A percentile compares a stretch with the other conserved stretches of the same genome.
Conservation (phyloP, 2,888 invertebrate genomes). For the Carcina quercana region DNA sequence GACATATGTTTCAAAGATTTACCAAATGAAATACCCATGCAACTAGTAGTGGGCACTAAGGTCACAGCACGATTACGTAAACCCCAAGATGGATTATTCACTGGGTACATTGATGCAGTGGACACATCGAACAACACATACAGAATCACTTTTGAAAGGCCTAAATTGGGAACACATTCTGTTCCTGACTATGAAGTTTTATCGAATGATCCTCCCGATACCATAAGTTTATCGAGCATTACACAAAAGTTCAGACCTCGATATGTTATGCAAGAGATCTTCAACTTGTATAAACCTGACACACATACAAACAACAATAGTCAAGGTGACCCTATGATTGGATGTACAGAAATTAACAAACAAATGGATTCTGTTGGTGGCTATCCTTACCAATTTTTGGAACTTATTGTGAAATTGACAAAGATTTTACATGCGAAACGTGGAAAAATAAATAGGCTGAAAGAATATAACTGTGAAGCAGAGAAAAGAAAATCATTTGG, state of each 20-base stretch:
- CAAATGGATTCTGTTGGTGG: slow-evolving; percentile 78
- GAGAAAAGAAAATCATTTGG: slow-evolving; percentile 90
- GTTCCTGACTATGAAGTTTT: slow-evolving; percentile 97
- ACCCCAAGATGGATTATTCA: slow-evolving; percentile 97
- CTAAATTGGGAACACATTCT: slow-evolving; percentile 94
- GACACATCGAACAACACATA: slow-evolving; percentile 96
- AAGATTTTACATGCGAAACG: slow-evolving; percentile 90
- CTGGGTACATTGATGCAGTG: slow-evolving; percentile 95
- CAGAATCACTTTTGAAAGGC: slow-evolving; percentile 94
- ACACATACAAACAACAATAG: slow-evolving; percentile 39
- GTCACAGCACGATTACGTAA: slow-evolving; percentile 91
- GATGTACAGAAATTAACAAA: slow-evolving; percentile 60
- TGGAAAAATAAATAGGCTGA: slow-evolving; percentile 84
- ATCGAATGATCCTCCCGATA: slow-evolving; percentile 93
- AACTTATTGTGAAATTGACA: slow-evolving; percentile 89
- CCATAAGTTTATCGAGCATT: slow-evolving; percentile 89
- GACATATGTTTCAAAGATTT: slow-evolving; percentile 90
- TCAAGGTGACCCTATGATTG: slow-evolving; percentile 83
- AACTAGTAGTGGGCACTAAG: slow-evolving; percentile 95
- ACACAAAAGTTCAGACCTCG: slow-evolving; percentile 86
- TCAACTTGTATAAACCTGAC: slow-evolving; percentile 56
- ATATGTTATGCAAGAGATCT: slow-evolving; percentile 74
- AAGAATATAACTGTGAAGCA: slow-evolving; percentile 92
- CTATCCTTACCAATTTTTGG: slow-evolving; percentile 89
- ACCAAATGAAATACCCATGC: slow-evolving; percentile 95